phyloP scores from a whole-genome alignment of 2,888 invertebrate species.

The Cremastobaeus sp. region DNA sequence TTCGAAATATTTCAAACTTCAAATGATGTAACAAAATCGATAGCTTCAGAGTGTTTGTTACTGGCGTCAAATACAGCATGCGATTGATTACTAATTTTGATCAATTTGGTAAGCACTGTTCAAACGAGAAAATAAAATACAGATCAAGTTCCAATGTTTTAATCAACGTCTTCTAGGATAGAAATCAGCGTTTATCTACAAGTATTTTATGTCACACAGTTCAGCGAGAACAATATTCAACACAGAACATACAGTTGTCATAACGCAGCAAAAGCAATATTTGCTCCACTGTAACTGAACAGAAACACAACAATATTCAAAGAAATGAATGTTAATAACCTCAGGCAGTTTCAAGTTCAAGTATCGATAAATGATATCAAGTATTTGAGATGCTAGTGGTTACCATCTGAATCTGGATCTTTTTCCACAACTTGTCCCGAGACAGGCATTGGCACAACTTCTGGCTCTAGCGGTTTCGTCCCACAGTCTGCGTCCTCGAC shows the following conservation, averaged over 20 bases:
- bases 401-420: conserved; percentile 77
- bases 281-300: conserved; percentile 20
- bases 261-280: conserved; percentile 32
- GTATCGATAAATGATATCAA: conserved; percentile 63
- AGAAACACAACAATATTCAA: too few species aligned
- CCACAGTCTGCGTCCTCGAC: conserved; percentile 73
- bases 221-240: conserved; percentile 11
- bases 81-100: too few species aligned
- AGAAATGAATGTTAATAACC: conserved; percentile 28
- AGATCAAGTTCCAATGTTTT: background rate
- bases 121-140: too few species aligned
- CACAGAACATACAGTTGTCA: conserved; percentile 22
- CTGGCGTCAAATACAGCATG: too few species aligned
- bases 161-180: background rate
- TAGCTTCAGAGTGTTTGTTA: too few species aligned
- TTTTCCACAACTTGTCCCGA: conserved; percentile 63
- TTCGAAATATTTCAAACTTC: conserved; percentile 3
- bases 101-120: too few species aligned
- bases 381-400: conserved; percentile 70
- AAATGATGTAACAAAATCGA: too few species aligned
- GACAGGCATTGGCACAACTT: conserved; percentile 69
- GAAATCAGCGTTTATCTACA: conserved; percentile 9
- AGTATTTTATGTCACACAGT: conserved; percentile 22
- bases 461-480: conserved; percentile 72
- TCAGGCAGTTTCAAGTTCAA: conserved; percentile 43